Evolutionary conservation across 2,888 invertebrate genomes (phyloP).

Genomic region (Punctoribates punctum): DNA sequence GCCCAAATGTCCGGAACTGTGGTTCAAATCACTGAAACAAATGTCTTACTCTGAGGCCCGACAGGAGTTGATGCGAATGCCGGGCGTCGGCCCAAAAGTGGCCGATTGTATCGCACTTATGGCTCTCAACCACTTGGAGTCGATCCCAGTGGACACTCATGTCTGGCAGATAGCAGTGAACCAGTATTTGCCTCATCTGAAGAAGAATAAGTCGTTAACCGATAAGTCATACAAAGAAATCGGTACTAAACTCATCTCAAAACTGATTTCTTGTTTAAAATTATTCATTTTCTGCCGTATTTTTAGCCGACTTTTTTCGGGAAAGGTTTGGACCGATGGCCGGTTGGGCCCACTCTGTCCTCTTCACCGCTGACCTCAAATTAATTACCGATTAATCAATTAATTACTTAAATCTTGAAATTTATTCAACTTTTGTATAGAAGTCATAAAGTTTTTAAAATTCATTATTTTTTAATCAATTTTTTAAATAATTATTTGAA

Average conservation of each 20-base stretch:
- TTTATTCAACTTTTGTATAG: too few relatives aligned
- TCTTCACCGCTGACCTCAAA: conserved; percentile 75
- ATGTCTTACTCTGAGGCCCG: conserved; percentile 71
- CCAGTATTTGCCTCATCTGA: conserved; percentile 73
- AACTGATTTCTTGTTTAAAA: neutral
- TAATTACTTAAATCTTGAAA: conserved; percentile 44
- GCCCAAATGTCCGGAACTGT: conserved; percentile 63
- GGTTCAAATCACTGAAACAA: conserved; percentile 67
- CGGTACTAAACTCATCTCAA: conserved; percentile 55
- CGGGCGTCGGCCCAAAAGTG: conserved; percentile 92
- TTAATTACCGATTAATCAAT: too few relatives aligned
- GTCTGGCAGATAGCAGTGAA: conserved; percentile 83
- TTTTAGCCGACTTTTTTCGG: conserved; percentile 65
- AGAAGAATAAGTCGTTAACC: conserved; percentile 70
- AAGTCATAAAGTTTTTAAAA: too few relatives aligned
- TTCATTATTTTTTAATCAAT: too few relatives aligned
- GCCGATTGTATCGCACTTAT: conserved; percentile 97
- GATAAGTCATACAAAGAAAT: conserved; percentile 80
- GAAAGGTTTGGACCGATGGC: conserved; percentile 76
- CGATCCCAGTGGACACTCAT: conserved; percentile 94
- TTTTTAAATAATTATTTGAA: too few relatives aligned
- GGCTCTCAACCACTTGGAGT: conserved; percentile 81
- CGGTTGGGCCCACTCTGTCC: conserved; percentile 90
- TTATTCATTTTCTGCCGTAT: conserved; percentile 13
- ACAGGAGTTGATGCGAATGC: conserved; percentile 67